These are phyloP conservation scores for Embiotoca jacksoni DNA, from an alignment of 2,113 vertebrate species.

Conservation along the genomic window DNA sequence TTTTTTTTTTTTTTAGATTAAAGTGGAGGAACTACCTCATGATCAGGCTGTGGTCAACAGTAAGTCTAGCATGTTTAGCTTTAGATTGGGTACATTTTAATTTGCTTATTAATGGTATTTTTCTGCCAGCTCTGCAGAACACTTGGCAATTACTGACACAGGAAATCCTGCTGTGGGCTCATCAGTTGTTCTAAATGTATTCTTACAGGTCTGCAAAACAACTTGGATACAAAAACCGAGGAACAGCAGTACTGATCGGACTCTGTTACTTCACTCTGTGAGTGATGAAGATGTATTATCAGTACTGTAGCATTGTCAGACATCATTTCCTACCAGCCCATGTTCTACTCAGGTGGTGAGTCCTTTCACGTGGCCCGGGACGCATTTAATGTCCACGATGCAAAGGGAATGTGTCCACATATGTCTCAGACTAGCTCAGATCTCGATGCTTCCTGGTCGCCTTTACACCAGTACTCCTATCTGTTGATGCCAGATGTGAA, in stretches of 20 bases:
- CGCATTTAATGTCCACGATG: too few relatives aligned
- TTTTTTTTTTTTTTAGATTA: constrained; percentile 29
- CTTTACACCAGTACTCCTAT: too few relatives aligned
- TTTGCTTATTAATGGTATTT: not conserved
- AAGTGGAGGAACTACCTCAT: not conserved
- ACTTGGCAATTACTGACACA: fast-evolving
- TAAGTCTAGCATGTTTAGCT: not conserved
- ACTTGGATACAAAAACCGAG: constrained; percentile 46
- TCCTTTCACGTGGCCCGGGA: too few relatives aligned
- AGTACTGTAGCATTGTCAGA: too few relatives aligned
- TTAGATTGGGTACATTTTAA: not conserved
- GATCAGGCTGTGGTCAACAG: constrained; percentile 30
- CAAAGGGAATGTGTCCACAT: too few relatives aligned
- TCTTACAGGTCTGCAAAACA: constrained; percentile 44
- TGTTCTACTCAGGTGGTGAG: too few relatives aligned
- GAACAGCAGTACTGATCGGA: constrained; percentile 40
- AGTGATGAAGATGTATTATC: constrained; percentile 9
- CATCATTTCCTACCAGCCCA: too few relatives aligned
- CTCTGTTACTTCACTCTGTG: constrained; percentile 47
- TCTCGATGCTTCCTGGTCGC: too few relatives aligned
- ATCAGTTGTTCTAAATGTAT: not conserved
- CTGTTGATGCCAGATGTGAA: too few relatives aligned
- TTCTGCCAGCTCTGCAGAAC: constrained; percentile 37
- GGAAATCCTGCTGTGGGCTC: not conserved
- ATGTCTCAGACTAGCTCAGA: too few relatives aligned